Percentiles rank a stretch among this genome's conserved stretches.
Conservation (phyloP, 2,113 vertebrate species). For the Psittacara wagleri region DNA sequence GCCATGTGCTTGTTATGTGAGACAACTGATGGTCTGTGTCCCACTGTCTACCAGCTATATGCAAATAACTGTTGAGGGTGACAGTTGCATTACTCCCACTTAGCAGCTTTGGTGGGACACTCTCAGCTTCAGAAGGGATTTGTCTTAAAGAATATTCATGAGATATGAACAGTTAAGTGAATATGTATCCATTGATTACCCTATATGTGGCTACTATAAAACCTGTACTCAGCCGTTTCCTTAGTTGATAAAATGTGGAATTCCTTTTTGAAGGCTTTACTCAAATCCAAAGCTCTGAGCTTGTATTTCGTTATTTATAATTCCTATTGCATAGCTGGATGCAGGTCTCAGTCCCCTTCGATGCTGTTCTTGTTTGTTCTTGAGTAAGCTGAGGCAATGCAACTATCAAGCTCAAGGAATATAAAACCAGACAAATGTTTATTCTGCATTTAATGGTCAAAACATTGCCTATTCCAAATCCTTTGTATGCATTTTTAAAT, state of each 20-base stretch:
- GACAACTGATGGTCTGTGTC: background rate
- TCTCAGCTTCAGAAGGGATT: background rate
- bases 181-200: background rate
- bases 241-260: background rate
- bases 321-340: background rate
- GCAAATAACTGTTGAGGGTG: background rate
- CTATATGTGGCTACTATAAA: background rate
- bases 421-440: background rate
- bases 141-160: background rate
- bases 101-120: slow-evolving; percentile 17
- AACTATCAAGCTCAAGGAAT: background rate
- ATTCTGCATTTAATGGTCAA: background rate
- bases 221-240: background rate
- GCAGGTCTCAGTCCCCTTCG: background rate
- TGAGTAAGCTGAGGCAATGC: background rate
- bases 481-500: background rate
- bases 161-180: background rate
- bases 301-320: background rate
- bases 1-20: background rate
- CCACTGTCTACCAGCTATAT: background rate
- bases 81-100: slow-evolving; percentile 38
- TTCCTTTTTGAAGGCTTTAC: background rate
- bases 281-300: background rate
- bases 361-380: background rate
- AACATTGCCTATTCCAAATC: background rate